Conservation (phyloP, 2,888 invertebrate genomes). For the Hirtodrosophila cameraria region DNA sequence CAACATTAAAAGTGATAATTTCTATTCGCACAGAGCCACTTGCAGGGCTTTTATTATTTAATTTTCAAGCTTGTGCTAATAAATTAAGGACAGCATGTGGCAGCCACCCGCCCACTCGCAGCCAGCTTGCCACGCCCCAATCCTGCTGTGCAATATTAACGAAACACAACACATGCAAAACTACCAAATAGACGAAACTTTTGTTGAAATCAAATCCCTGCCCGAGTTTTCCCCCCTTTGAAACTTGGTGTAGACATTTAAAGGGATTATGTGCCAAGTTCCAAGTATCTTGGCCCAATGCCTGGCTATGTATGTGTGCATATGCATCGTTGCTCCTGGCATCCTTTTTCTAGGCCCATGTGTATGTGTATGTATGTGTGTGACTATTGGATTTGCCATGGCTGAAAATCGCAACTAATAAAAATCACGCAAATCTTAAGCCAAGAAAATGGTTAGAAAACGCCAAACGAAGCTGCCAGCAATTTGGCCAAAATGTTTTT, state of each 20-base stretch:
- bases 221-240: neutral
- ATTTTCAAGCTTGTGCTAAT: slow-evolving; percentile 69
- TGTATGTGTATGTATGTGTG: slow-evolving; percentile 12
- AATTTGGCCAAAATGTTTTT: slow-evolving; percentile 68
- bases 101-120: slow-evolving; percentile 44
- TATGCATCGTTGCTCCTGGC: slow-evolving; percentile 30
- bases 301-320: too few species aligned
- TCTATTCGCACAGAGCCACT: slow-evolving; percentile 66
- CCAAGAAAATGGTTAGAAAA: slow-evolving; percentile 56
- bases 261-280: slow-evolving; percentile 72
- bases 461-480: slow-evolving; percentile 50
- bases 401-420: slow-evolving; percentile 72
- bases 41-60: slow-evolving; percentile 77
- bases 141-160: slow-evolving; percentile 32
- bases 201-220: slow-evolving; percentile 50
- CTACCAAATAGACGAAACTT: slow-evolving; percentile 42
- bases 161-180: slow-evolving; percentile 63
- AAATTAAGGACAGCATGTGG: slow-evolving; percentile 68
- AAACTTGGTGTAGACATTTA: slow-evolving; percentile 34
- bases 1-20: slow-evolving; percentile 78
- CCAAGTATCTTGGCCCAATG: slow-evolving; percentile 44
- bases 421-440: slow-evolving; percentile 67
- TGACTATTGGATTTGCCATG: slow-evolving; percentile 51
- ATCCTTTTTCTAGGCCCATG: slow-evolving; percentile 1
- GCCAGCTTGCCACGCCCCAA: slow-evolving; percentile 36